A percentile compares a stretch with the other conserved stretches of the same genome.
These are phyloP conservation scores for Thaleichthys pacificus DNA, from an alignment of 2,797 vertebrate species.

Conservation along the genomic window DNA sequence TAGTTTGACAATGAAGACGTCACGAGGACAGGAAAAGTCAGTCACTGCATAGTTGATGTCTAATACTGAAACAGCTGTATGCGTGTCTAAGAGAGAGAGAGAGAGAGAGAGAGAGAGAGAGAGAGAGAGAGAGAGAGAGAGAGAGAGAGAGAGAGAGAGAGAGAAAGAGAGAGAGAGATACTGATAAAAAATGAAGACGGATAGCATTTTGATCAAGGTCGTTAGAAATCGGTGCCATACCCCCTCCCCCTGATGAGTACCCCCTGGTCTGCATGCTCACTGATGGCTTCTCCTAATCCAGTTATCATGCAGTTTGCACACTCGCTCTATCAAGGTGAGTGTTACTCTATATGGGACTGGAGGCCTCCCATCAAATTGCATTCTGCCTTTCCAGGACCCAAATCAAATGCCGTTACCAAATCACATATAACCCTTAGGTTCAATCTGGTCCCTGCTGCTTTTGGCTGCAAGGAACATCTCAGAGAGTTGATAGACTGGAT, in stretches of 20 bases:
- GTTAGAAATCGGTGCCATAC: conserved; percentile 12
- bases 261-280: background rate
- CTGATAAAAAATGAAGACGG: conserved; percentile 2
- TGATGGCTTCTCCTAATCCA: conserved; percentile 30
- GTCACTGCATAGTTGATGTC: background rate
- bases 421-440: conserved; percentile 15
- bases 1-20: no score
- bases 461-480: background rate
- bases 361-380: conserved; percentile 23
- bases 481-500: conserved; percentile 12
- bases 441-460: conserved; percentile 4
- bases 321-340: conserved; percentile 22
- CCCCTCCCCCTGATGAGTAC: background rate
- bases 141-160: no score
- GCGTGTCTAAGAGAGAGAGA: background rate
- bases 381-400: conserved; percentile 10
- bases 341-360: conserved; percentile 10
- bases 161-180: background rate
- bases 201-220: conserved; percentile 17
- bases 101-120: background rate
- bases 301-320: conserved; percentile 30
- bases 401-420: conserved; percentile 30
- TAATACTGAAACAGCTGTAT: background rate
- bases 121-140: background rate
- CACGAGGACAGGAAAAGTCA: background rate